A percentile compares a stretch with the other conserved stretches of the same genome.
These are phyloP conservation scores for Cetoscarus ocellatus DNA, from an alignment of 2,797 vertebrate species.

Conservation along the genomic window DNA sequence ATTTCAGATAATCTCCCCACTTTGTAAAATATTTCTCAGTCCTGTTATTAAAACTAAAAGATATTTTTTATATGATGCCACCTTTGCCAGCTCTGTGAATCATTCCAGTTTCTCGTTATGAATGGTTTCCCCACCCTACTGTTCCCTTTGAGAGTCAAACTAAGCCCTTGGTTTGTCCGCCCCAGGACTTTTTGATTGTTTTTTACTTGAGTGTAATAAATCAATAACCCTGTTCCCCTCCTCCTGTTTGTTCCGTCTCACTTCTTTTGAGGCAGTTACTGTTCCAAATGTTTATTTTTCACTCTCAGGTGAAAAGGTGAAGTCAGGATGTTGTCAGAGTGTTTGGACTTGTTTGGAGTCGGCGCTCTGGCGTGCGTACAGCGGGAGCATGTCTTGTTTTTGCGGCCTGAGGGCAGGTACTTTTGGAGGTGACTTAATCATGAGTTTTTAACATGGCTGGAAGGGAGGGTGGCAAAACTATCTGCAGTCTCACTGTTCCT, in stretches of 20 bases:
- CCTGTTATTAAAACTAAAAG: no score
- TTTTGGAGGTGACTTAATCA: slow-evolving; percentile 62
- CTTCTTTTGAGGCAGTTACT: slow-evolving; percentile 1
- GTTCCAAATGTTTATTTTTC: slow-evolving; percentile 18
- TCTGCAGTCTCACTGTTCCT: slow-evolving; percentile 16
- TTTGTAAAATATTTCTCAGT: no score
- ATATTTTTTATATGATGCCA: no score
- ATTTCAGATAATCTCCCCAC: no score
- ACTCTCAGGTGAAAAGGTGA: slow-evolving; percentile 20
- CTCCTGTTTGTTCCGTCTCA: not conserved
- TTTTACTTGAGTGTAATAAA: not conserved
- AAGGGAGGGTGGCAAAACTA: slow-evolving; percentile 28
- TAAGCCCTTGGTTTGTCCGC: slow-evolving; percentile 10
- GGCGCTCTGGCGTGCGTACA: slow-evolving; percentile 43
- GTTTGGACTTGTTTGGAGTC: slow-evolving; percentile 47
- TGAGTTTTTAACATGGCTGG: slow-evolving; percentile 42
- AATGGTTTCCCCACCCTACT: no score
- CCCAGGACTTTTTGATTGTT: slow-evolving; percentile 1
- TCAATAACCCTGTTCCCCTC: not conserved
- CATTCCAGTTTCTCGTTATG: no score
- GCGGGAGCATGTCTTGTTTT: slow-evolving; percentile 41
- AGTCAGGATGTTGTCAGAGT: slow-evolving; percentile 13
- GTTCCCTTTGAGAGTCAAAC: not conserved
- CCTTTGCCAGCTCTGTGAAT: no score
- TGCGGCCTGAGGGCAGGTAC: slow-evolving; percentile 49